Conservation (phyloP, 2,888 invertebrate species). For the Sepiola atlantica region DNA sequence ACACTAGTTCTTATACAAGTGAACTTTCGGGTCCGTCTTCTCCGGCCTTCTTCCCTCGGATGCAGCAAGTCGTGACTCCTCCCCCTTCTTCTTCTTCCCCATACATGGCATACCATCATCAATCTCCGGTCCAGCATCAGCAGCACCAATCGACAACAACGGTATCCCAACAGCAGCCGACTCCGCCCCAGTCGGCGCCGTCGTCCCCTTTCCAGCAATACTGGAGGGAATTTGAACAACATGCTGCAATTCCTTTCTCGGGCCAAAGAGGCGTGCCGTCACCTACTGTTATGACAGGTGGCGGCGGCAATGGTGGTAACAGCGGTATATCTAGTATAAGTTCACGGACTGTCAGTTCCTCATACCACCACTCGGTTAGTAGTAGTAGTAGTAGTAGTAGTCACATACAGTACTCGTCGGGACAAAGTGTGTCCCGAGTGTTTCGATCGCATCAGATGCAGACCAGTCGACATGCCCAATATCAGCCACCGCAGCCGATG, state of each 20-base stretch:
- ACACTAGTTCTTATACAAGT: slow-evolving; percentile 39
- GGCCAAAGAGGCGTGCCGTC: slow-evolving; percentile 41
- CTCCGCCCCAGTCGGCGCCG: not conserved
- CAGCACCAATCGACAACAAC: not conserved
- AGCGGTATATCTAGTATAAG: slow-evolving; percentile 35
- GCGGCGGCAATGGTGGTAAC: slow-evolving; percentile 24
- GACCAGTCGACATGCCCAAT: slow-evolving; percentile 68
- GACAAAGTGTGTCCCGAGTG: slow-evolving; percentile 54
- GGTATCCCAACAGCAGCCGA: slow-evolving; percentile 21
- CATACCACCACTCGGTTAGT: slow-evolving; percentile 50
- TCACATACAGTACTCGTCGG: slow-evolving; percentile 46
- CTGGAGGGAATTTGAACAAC: slow-evolving; percentile 44
- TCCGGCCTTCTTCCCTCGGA: slow-evolving; percentile 43
- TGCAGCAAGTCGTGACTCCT: slow-evolving; percentile 40
- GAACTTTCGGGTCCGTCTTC: slow-evolving; percentile 36
- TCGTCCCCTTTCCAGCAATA: not conserved
- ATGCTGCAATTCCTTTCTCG: not conserved
- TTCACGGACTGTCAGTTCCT: slow-evolving; percentile 50
- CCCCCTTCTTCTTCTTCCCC: slow-evolving; percentile 44
- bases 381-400: slow-evolving; percentile 39
- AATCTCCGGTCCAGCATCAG: not conserved
- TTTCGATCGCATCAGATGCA: slow-evolving; percentile 60
- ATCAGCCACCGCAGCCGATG: slow-evolving; percentile 77
- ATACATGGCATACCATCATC: slow-evolving; percentile 44
- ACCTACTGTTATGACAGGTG: not conserved